These are phyloP conservation scores for Pemphredon lugubris DNA, from an alignment of 2,888 invertebrate genomes.

Conservation along the genomic window DNA sequence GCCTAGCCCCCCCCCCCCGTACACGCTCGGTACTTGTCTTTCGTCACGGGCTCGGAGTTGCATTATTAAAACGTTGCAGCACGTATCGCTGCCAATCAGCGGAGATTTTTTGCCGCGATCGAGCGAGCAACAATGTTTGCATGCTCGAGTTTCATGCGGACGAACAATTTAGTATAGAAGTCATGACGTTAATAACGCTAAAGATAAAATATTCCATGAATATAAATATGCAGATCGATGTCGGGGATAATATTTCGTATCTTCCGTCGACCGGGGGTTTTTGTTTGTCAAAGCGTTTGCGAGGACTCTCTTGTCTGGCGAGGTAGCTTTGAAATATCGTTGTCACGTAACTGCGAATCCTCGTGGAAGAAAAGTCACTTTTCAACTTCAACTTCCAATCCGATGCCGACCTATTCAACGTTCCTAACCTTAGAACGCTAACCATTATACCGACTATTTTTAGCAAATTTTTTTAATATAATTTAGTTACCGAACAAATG, in stretches of 20 bases:
- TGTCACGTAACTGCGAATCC: no score
- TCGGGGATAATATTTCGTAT: constrained; percentile 1
- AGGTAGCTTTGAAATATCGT: no score
- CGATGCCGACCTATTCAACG: no score
- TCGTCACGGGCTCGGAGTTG: constrained; percentile 35
- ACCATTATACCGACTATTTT: no score
- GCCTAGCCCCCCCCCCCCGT: constrained; percentile 50
- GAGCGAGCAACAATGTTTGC: constrained; percentile 31
- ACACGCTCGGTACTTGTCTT: constrained; percentile 47
- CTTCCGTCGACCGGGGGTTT: no score
- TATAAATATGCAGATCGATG: constrained; percentile 24
- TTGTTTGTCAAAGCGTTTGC: no score
- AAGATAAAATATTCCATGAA: constrained; percentile 43
- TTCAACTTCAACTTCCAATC: no score
- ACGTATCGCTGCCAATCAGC: constrained; percentile 51
- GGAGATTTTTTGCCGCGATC: constrained; percentile 26
- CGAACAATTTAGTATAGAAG: constrained; percentile 46
- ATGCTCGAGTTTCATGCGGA: constrained; percentile 40
- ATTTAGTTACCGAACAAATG: no score
- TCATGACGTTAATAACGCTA: constrained; percentile 34
- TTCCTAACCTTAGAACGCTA: no score
- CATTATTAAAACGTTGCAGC: constrained; percentile 41
- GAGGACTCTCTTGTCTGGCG: no score
- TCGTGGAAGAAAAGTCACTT: no score
- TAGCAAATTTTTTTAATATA: no score